Conservation (phyloP, 2,797 vertebrate species). For the Sternarchorhynchus goeldii region DNA sequence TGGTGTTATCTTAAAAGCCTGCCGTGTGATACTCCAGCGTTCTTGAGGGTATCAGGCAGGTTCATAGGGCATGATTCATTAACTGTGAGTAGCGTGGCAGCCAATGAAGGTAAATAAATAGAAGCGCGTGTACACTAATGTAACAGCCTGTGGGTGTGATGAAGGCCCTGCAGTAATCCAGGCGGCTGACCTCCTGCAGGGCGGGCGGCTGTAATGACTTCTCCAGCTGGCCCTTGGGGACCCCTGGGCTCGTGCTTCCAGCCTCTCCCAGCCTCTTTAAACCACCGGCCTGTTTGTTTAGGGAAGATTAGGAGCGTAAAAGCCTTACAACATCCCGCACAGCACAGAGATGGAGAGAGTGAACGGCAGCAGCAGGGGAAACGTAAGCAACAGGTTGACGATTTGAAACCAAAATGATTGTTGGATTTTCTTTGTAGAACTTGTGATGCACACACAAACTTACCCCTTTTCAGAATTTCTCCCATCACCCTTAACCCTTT, state of each 20-base stretch:
- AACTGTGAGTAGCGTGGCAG: conserved; percentile 34
- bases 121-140: conserved; percentile 44
- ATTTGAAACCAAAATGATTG: too few species aligned
- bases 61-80: conserved; percentile 59
- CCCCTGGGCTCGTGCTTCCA: conserved; percentile 74
- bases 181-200: conserved; percentile 68
- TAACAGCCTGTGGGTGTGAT: conserved; percentile 59
- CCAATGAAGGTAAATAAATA: conserved; percentile 55
- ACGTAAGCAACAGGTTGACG: too few species aligned
- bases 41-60: conserved; percentile 35
- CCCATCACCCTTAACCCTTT: too few species aligned
- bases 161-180: conserved; percentile 64
- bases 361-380: too few species aligned
- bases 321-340: conserved; percentile 80
- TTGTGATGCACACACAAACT: too few species aligned
- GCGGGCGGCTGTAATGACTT: conserved; percentile 75
- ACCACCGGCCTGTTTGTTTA: conserved; percentile 76
- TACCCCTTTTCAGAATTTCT: too few species aligned
- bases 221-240: conserved; percentile 79
- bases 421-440: too few species aligned
- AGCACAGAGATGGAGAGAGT: conserved; percentile 56
- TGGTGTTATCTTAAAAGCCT: conserved; percentile 38
- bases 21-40: neutral
- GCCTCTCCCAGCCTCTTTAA: conserved; percentile 73
- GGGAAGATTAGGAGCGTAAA: conserved; percentile 82